Percentiles rank a stretch among this genome's conserved stretches.
Conservation (phyloP, 2,113 vertebrate genomes). For the Talpa occidentalis region DNA sequence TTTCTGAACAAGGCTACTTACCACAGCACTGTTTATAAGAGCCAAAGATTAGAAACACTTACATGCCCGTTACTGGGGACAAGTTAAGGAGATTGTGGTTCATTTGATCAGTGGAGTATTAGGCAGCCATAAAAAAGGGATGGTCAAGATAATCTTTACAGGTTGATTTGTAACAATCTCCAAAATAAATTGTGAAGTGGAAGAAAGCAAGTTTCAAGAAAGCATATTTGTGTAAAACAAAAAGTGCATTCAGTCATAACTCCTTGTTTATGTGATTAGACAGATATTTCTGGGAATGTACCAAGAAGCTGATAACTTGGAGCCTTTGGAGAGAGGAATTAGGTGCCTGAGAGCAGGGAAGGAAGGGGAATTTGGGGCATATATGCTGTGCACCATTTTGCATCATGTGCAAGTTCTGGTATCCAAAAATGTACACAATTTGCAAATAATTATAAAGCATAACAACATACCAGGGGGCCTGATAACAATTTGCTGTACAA, state of each 20-base stretch:
- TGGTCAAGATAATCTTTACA: not conserved
- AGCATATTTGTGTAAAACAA: not conserved
- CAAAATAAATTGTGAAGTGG: not conserved
- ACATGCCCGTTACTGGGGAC: not conserved
- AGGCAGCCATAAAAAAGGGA: not conserved
- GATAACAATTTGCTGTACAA: not conserved
- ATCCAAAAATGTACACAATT: not conserved
- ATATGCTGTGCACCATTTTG: not conserved
- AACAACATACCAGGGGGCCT: not conserved
- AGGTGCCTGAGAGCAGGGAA: too few relatives aligned
- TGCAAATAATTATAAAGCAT: not conserved
- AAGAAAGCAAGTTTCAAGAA: not conserved
- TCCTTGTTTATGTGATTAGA: not conserved
- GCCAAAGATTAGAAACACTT: not conserved
- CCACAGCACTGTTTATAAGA: not conserved
- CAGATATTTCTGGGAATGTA: not conserved
- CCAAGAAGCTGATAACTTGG: not conserved
- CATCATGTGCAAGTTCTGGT: not conserved
- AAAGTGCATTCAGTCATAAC: not conserved
- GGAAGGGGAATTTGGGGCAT: not conserved
- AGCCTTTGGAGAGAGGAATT: not conserved
- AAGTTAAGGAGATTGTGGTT: not conserved
- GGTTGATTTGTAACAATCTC: not conserved
- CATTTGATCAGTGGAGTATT: not conserved
- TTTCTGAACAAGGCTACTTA: not conserved